Conservation (phyloP, 2,888 invertebrate species). For the Parnassius mnemosyne region DNA sequence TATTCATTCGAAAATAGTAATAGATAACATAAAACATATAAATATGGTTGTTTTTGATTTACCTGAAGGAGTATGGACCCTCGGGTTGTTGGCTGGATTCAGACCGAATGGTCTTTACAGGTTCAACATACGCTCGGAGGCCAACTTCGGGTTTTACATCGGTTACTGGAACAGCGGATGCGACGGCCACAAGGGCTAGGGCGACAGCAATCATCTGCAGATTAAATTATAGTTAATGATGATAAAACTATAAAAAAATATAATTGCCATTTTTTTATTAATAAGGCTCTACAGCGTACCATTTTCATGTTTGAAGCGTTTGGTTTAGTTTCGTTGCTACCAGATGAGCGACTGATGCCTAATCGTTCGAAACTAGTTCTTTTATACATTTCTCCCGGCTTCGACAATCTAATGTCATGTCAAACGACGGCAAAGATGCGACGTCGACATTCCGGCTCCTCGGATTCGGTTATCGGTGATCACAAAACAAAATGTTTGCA, state of each 20-base stretch:
- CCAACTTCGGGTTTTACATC: conserved; percentile 36
- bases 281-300: conserved; percentile 47
- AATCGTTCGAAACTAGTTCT: conserved; percentile 53
- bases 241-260: conserved; percentile 2
- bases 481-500: conserved; percentile 36
- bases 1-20: too few relatives aligned
- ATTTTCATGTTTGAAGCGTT: conserved; percentile 65
- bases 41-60: conserved; percentile 23
- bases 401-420: conserved; percentile 60
- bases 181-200: conserved; percentile 58
- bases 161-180: conserved; percentile 46
- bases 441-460: conserved; percentile 60
- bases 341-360: conserved; percentile 67
- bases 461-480: conserved; percentile 59
- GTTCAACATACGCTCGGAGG: conserved; percentile 37
- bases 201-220: conserved; percentile 50
- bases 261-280: conserved; percentile 1
- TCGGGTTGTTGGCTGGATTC: conserved; percentile 48
- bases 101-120: conserved; percentile 45
- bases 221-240: conserved; percentile 17
- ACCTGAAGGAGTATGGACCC: conserved; percentile 53
- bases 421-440: conserved; percentile 58
- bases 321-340: conserved; percentile 51
- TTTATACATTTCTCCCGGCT: conserved; percentile 68
- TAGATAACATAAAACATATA: too few relatives aligned